Conservation (phyloP, 2,888 invertebrate species). For the Dasysyrphus albostriatus region DNA sequence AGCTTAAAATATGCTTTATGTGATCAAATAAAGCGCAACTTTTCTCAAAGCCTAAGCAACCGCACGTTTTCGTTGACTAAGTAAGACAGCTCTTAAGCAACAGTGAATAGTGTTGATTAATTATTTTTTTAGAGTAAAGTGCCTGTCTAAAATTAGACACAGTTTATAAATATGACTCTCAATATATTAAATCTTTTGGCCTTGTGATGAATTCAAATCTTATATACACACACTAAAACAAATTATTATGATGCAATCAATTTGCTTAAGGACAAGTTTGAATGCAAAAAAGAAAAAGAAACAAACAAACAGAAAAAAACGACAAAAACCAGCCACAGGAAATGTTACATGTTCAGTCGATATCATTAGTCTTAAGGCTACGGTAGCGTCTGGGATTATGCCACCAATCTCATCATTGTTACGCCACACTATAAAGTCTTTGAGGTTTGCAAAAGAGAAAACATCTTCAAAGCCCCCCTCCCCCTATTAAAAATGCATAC, state of each 20-base stretch:
- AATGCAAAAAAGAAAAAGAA: neutral
- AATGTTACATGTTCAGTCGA: constrained; percentile 28
- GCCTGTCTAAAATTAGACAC: too few species aligned
- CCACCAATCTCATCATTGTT: constrained; percentile 50
- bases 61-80: too few species aligned
- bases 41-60: too few species aligned
- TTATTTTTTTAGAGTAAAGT: too few species aligned
- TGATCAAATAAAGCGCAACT: too few species aligned
- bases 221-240: neutral
- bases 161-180: too few species aligned
- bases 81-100: too few species aligned
- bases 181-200: too few species aligned
- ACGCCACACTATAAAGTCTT: constrained; percentile 35
- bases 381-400: constrained; percentile 35
- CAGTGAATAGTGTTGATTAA: too few species aligned
- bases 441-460: constrained; percentile 57
- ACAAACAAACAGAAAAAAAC: neutral
- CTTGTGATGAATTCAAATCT: neutral
- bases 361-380: constrained; percentile 32
- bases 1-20: too few species aligned
- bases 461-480: constrained; percentile 33
- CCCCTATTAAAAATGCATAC: constrained; percentile 3
- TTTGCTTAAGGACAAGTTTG: constrained; percentile 13
- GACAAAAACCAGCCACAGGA: constrained; percentile 40
- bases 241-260: neutral